phyloP scores from a whole-genome alignment of 2,888 invertebrate genomes.

The Muscina levida region DNA sequence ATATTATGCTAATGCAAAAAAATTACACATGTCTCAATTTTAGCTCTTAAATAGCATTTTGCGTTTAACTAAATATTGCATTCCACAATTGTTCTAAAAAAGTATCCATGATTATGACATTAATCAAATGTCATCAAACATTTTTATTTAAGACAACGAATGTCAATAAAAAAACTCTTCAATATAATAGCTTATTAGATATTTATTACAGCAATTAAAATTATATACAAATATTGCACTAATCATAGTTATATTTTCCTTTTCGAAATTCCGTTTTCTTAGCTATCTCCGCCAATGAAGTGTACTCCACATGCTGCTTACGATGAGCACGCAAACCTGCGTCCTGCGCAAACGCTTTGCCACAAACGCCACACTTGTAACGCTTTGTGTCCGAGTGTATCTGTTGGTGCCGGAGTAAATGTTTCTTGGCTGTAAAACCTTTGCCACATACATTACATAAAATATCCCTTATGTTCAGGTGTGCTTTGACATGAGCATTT shows the following conservation, averaged over 20 bases:
- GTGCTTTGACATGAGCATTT: conserved; percentile 71
- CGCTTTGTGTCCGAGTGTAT: conserved; percentile 72
- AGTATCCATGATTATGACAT: too few species aligned
- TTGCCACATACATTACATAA: conserved; percentile 72
- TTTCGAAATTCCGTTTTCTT: conserved; percentile 9
- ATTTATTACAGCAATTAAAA: too few species aligned
- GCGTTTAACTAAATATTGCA: too few species aligned
- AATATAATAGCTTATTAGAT: too few species aligned
- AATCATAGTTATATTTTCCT: conserved; percentile 28
- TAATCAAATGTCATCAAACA: too few species aligned
- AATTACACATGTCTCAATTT: too few species aligned
- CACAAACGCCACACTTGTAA: conserved; percentile 73
- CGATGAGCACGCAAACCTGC: conserved; percentile 69
- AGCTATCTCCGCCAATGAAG: conserved; percentile 24
- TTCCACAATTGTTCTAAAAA: too few species aligned
- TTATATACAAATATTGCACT: neutral
- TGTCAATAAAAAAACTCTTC: too few species aligned
- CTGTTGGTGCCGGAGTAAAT: conserved; percentile 72
- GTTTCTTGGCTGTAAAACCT: conserved; percentile 68
- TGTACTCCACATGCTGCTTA: conserved; percentile 58
- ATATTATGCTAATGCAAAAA: too few species aligned
- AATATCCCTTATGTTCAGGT: conserved; percentile 72
- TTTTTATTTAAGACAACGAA: too few species aligned
- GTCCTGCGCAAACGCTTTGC: conserved; percentile 72
- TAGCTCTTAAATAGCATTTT: too few species aligned